phyloP scores from a whole-genome alignment of 2,797 vertebrate species.

The Acanthurus lineatus region DNA sequence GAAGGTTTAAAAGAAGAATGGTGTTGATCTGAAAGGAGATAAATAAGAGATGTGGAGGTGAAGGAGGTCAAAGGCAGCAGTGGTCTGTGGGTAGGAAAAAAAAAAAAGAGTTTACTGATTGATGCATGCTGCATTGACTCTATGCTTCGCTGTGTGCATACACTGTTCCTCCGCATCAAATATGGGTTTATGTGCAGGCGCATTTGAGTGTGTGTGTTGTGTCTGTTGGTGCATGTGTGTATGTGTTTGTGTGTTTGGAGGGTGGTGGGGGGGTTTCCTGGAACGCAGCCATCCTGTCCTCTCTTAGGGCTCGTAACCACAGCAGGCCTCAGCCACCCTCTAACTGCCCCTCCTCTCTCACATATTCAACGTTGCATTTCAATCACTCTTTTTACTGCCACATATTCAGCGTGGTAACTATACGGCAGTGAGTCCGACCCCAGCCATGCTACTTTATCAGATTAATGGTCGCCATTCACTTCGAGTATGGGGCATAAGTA shows the following conservation, averaged over 20 bases:
- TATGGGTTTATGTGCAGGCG: slow-evolving; percentile 54
- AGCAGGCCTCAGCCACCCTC: slow-evolving; percentile 81
- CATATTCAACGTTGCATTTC: slow-evolving; percentile 81
- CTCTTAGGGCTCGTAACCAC: slow-evolving; percentile 86
- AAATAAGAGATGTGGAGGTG: slow-evolving; percentile 13
- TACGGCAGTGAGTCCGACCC: slow-evolving; percentile 67
- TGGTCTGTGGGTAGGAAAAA: slow-evolving; percentile 48
- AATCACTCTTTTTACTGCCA: slow-evolving; percentile 81
- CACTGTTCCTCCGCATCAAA: slow-evolving; percentile 38
- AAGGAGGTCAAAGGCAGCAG: slow-evolving; percentile 28
- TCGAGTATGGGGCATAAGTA: slow-evolving; percentile 35
- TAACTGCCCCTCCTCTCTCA: slow-evolving; percentile 53
- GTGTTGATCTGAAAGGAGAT: slow-evolving; percentile 14
- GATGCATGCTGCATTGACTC: slow-evolving; percentile 30
- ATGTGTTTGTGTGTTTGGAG: slow-evolving; percentile 13
- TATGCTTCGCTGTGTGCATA: slow-evolving; percentile 15
- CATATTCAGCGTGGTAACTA: slow-evolving; percentile 69
- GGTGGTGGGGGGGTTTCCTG: slow-evolving; percentile 67
- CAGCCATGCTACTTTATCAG: slow-evolving; percentile 62
- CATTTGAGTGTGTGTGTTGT: slow-evolving; percentile 52
- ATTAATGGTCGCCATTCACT: slow-evolving; percentile 61
- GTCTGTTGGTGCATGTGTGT: slow-evolving; percentile 34
- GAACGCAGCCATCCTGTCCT: slow-evolving; percentile 82
- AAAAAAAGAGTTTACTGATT: slow-evolving; percentile 63
- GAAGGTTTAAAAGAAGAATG: not conserved